Evolutionary conservation across 2,888 invertebrate genomes (phyloP).

Genomic region (Dynastes maya): DNA sequence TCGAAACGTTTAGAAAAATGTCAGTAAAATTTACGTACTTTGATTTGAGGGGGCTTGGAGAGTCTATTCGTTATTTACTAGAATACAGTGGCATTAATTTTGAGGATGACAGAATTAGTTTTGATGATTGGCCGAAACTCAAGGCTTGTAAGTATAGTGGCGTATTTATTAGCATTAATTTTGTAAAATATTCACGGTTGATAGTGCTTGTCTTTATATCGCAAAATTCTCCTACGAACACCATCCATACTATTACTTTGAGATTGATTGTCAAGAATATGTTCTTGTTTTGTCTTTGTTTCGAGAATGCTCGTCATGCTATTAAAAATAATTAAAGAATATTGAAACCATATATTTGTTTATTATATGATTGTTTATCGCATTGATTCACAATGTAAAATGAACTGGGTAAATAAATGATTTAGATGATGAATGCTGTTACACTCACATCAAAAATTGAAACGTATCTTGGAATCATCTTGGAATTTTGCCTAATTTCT

Average conservation of each 20-base stretch:
- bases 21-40: constrained; percentile 62
- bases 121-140: constrained; percentile 50
- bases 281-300: not conserved
- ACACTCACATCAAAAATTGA: too few species aligned
- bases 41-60: constrained; percentile 61
- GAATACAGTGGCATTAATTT: constrained; percentile 48
- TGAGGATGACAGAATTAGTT: constrained; percentile 45
- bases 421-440: too few species aligned
- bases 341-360: not conserved
- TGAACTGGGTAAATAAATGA: too few species aligned
- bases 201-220: not conserved
- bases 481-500: too few species aligned
- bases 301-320: not conserved
- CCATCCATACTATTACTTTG: not conserved
- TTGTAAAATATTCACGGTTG: not conserved
- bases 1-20: constrained; percentile 52
- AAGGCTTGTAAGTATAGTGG: constrained; percentile 57
- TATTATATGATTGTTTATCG: not conserved
- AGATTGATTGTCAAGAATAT: not conserved
- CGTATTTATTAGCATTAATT: not conserved
- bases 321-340: too few species aligned
- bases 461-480: too few species aligned
- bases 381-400: not conserved
- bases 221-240: too few species aligned
- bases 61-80: constrained; percentile 47